These are phyloP conservation scores for Montipora efflorescens DNA, from an alignment of 64 coral and sea anemone species.

Conservation along the genomic window DNA sequence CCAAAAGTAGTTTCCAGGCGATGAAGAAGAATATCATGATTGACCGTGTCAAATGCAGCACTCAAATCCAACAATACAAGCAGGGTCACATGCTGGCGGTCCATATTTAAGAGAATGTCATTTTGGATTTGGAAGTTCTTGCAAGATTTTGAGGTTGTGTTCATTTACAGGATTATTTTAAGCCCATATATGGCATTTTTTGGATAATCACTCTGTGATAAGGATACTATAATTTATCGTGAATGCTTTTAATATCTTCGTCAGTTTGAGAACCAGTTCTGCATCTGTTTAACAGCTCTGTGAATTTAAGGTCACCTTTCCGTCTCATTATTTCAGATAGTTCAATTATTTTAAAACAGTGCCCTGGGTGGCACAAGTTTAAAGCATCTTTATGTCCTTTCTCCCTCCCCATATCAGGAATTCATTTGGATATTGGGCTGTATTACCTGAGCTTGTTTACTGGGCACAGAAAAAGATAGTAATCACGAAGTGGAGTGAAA, in stretches of 20 bases:
- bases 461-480: too few relatives aligned
- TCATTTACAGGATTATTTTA: neutral
- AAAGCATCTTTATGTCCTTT: too few relatives aligned
- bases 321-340: conserved; percentile 50
- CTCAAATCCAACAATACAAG: too few relatives aligned
- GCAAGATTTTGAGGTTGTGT: neutral
- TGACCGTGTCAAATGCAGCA: too few relatives aligned
- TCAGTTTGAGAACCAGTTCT: conserved; percentile 36
- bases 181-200: neutral
- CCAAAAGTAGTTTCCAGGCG: too few relatives aligned
- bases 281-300: conserved; percentile 12
- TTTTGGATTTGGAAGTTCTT: neutral
- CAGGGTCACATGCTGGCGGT: too few relatives aligned
- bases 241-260: conserved; percentile 20
- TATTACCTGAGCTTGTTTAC: too few relatives aligned
- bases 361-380: too few relatives aligned
- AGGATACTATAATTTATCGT: neutral
- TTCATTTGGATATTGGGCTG: too few relatives aligned
- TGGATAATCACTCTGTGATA: neutral
- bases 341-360: conserved; percentile 28
- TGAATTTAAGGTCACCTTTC: conserved; percentile 54
- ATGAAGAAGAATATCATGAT: too few relatives aligned
- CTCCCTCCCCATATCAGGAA: too few relatives aligned
- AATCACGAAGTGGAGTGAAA: too few relatives aligned
- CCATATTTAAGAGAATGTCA: neutral